These are phyloP conservation scores for Panagrolaimus sp. DNA, from an alignment of 1,140 invertebrate genomes.

Conservation along the genomic window DNA sequence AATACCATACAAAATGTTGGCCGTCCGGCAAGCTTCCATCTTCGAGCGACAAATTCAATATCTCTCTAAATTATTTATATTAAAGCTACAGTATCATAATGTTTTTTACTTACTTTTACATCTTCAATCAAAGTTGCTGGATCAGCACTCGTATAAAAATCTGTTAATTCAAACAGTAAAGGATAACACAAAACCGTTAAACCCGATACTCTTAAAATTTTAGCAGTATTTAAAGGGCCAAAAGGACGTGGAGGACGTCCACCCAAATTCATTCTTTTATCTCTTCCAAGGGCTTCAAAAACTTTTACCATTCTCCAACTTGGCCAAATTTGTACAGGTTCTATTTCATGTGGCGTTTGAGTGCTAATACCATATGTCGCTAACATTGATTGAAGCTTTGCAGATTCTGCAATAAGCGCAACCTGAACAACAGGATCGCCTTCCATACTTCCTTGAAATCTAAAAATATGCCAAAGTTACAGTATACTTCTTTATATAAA, in stretches of 20 bases:
- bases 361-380: conserved; percentile 98
- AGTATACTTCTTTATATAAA: no score
- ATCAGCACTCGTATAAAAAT: conserved; percentile 95
- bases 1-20: conserved; percentile 94
- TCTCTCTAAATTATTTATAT: conserved; percentile 70
- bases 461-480: no score
- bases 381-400: conserved; percentile 80
- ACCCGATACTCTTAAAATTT: conserved; percentile 87
- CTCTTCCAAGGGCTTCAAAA: conserved; percentile 77
- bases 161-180: conserved; percentile 91
- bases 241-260: conserved; percentile 85
- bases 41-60: conserved; percentile 85
- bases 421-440: conserved; percentile 92
- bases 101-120: conserved; percentile 64
- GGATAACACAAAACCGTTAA: conserved; percentile 95
- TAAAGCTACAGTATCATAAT: no score
- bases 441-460: conserved; percentile 56
- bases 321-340: conserved; percentile 93
- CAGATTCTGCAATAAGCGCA: conserved; percentile 92
- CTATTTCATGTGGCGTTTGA: conserved; percentile 88
- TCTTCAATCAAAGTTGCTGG: conserved; percentile 95
- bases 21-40: conserved; percentile 90
- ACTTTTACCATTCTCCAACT: conserved; percentile 88
- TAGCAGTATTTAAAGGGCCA: conserved; percentile 90
- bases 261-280: conserved; percentile 77